Evolutionary conservation across 2,113 vertebrate species (phyloP).

Genomic region (Maccullochella peelii): DNA sequence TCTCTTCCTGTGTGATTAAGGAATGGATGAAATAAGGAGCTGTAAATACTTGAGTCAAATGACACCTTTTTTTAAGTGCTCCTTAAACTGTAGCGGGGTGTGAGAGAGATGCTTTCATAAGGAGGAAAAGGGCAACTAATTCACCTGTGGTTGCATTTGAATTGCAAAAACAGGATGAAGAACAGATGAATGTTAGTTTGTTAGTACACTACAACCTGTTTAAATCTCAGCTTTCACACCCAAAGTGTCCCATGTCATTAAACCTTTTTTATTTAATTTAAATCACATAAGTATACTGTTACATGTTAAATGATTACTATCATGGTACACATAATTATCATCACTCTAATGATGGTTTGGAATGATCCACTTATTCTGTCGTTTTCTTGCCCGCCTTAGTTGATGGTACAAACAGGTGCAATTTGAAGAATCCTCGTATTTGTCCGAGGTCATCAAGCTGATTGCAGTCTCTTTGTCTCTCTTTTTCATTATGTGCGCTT

Average conservation of each 20-base stretch:
- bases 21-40: constrained; percentile 60
- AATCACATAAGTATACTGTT: constrained; percentile 3
- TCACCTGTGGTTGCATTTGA: constrained; percentile 69
- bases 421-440: constrained; percentile 29
- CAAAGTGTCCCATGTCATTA: not conserved
- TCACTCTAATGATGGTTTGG: constrained; percentile 48
- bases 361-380: constrained; percentile 7
- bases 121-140: constrained; percentile 65
- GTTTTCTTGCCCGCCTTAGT: constrained; percentile 9
- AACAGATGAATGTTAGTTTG: constrained; percentile 51
- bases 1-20: constrained; percentile 69
- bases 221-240: constrained; percentile 45
- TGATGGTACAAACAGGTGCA: constrained; percentile 25
- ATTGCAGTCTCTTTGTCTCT: constrained; percentile 47
- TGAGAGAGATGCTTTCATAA: constrained; percentile 42
- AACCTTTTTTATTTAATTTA: not conserved
- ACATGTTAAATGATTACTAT: constrained; percentile 36
- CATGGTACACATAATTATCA: constrained; percentile 44
- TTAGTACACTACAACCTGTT: constrained; percentile 7
- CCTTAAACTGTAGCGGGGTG: constrained; percentile 60
- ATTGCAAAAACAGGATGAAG: constrained; percentile 63
- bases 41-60: constrained; percentile 67
- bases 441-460: constrained; percentile 47
- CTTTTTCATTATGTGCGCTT: not conserved
- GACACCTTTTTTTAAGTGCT: constrained; percentile 68